These are phyloP conservation scores for Euphydryas editha DNA, from an alignment of 2,888 invertebrate species.

Conservation along the genomic window DNA sequence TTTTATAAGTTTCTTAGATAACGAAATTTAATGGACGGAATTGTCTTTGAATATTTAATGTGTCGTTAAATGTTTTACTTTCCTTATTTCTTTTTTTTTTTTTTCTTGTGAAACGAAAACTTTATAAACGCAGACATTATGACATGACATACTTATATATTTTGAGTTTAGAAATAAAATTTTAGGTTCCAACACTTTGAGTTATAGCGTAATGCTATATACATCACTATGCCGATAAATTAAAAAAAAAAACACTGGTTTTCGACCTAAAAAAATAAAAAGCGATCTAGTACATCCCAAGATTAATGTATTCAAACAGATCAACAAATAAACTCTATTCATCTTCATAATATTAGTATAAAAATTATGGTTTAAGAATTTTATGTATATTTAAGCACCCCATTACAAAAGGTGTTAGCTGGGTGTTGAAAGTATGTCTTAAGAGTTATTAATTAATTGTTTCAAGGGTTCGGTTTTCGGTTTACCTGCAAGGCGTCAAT, in stretches of 20 bases:
- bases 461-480: conserved; percentile 31
- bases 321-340: background rate
- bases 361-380: background rate
- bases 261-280: too few relatives aligned
- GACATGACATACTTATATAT: too few relatives aligned
- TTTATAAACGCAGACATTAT: too few relatives aligned
- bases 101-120: background rate
- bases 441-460: conserved; percentile 40
- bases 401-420: conserved; percentile 31
- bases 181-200: too few relatives aligned
- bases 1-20: conserved; percentile 27
- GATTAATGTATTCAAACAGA: too few relatives aligned
- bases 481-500: conserved; percentile 6
- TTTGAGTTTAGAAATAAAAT: too few relatives aligned
- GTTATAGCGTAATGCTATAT: too few relatives aligned
- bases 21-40: conserved; percentile 27
- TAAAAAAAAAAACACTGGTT: too few relatives aligned
- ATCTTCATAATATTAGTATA: too few relatives aligned
- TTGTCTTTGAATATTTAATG: conserved; percentile 23
- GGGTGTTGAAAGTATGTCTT: conserved; percentile 40
- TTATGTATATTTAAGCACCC: conserved; percentile 18
- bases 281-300: too few relatives aligned
- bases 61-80: conserved; percentile 8
- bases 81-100: background rate
- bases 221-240: too few relatives aligned